These are phyloP conservation scores for Brevimyrus niger DNA, from an alignment of 2,113 vertebrate species.

Conservation along the genomic window DNA sequence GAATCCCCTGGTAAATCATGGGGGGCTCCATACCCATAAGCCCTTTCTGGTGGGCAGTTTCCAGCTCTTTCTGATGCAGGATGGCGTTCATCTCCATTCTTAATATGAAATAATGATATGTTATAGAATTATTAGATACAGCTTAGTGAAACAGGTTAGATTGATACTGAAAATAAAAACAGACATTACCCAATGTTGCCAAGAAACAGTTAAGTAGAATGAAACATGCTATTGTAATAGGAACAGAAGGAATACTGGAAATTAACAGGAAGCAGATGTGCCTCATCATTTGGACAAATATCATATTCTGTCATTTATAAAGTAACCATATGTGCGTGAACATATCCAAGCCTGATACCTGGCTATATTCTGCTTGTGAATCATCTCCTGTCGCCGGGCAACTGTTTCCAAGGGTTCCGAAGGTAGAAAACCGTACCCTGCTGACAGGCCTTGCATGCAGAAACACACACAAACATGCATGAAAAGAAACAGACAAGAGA, in stretches of 20 bases:
- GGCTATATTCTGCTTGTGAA: slow-evolving; percentile 87
- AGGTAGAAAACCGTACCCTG: slow-evolving; percentile 77
- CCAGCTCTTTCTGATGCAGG: slow-evolving; percentile 85
- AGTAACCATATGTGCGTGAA: not conserved
- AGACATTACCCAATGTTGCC: not conserved
- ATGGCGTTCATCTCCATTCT: slow-evolving; percentile 92
- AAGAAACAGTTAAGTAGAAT: not conserved
- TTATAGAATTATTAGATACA: not conserved
- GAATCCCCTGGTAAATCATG: slow-evolving; percentile 63
- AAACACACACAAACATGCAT: slow-evolving; percentile 15
- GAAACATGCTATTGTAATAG: not conserved
- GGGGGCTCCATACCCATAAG: slow-evolving; percentile 69
- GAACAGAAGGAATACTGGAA: not conserved
- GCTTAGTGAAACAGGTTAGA: not conserved
- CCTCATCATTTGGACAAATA: not conserved
- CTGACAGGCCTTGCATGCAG: slow-evolving; percentile 30
- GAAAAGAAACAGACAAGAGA: not conserved
- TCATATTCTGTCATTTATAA: not conserved
- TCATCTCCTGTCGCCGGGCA: slow-evolving; percentile 81
- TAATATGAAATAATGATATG: not conserved
- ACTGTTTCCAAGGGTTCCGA: slow-evolving; percentile 81
- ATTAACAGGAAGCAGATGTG: not conserved
- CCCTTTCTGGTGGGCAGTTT: slow-evolving; percentile 79
- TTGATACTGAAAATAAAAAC: not conserved
- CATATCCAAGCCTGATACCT: slow-evolving; percentile 60